Base-by-base conservation (phyloP, 2,797 vertebrate species). In the Malurus splendens region DNA sequence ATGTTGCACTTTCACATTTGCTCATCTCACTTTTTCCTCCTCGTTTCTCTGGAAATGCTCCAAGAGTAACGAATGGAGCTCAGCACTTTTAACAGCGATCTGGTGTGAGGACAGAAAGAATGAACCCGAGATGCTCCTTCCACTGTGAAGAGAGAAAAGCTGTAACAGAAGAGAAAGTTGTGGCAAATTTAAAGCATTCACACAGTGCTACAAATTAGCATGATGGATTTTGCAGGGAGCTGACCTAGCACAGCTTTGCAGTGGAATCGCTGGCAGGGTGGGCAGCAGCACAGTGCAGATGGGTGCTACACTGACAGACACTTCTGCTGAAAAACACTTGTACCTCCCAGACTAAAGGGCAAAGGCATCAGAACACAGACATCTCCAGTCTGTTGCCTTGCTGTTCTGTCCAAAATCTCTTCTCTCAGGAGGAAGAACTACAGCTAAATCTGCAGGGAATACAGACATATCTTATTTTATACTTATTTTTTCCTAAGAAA, bases 51-150 rank as follows among this genome's bases (percentile, higher is more conserved):
- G 38, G 57, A 80, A 86, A 71, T 60, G 23, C 32, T 60, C 41
- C 6, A 6, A 68, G 16, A 3, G 1, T 13, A 59, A 16, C 15
- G 16, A 77, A 93, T 83, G 33, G 18, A 17, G 12, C 18, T 77
- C 33, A 45, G 10, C 5, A n/a, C 32, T 60, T 48, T 71, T 51
- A 72, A 74, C 39, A 65, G 17, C 0, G 0, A 55, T 12, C 25
- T 76, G 39, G 20, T n/a, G 33, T 25, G 30, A 84, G 66, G 32
- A 64, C 20, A 32, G 12, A 57, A 71, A 61, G 18, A 78, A 66
- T 56, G 51, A 42, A 39, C 27, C 20, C 0, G 1, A 73, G 57
- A 48, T 22, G n/a, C 24, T 38, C 57, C 50, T 38, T 85, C 61
- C 71, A 14, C 23, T 27, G 7, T 12, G 20, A 67, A n/a, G 33